Evolutionary conservation across 2,113 vertebrate genomes (phyloP).

Genomic region (Malaclemys terrapin): DNA sequence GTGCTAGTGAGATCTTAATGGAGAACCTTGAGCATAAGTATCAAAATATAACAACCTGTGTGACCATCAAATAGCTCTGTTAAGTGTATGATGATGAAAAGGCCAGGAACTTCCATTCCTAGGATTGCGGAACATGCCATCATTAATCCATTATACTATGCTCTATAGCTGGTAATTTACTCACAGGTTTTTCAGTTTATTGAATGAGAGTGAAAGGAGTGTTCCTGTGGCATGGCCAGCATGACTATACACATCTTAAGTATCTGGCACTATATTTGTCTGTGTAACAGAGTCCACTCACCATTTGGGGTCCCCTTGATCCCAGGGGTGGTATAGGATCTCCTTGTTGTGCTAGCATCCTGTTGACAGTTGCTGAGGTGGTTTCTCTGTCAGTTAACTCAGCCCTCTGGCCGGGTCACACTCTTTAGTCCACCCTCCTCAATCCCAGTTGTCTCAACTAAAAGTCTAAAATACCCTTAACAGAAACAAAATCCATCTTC

Average conservation of each 20-base stretch:
- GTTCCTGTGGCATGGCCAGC: neutral
- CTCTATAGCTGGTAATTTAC: constrained; percentile 39
- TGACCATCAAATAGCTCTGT: neutral
- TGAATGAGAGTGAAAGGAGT: constrained; percentile 24
- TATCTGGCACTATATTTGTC: constrained; percentile 33
- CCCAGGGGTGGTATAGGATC: neutral
- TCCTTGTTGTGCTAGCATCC: neutral
- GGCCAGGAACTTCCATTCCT: neutral
- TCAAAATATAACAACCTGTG: neutral
- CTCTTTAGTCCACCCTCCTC: neutral
- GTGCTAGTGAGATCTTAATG: neutral
- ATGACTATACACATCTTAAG: constrained; percentile 38
- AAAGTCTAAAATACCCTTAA: neutral
- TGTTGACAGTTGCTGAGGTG: neutral
- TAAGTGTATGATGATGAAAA: neutral
- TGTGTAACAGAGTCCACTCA: neutral
- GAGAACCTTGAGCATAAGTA: constrained; percentile 26
- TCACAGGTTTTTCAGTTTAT: neutral
- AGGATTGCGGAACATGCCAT: neutral
- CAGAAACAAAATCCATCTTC: neutral
- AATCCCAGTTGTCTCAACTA: neutral
- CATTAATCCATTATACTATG: constrained; percentile 47
- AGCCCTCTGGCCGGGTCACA: neutral
- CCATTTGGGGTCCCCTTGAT: neutral
- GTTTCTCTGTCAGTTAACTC: neutral